Base-by-base conservation (phyloP, 1,140 invertebrate genomes). In the Drosophila ercepeae region DNA sequence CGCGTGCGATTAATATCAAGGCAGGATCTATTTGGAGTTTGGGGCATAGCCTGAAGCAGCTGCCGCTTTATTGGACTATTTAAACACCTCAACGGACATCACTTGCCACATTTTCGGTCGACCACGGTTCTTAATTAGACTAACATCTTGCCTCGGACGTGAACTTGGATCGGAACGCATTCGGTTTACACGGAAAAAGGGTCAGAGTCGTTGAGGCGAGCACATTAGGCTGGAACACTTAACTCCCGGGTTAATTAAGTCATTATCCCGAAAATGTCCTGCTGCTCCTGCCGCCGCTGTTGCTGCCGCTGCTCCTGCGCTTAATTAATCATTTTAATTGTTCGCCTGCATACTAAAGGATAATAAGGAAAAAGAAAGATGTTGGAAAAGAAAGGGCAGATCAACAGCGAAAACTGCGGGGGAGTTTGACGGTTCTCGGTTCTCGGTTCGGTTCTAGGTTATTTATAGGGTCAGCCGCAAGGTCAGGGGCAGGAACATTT, bases 311-410 rank as follows among this genome's bases (percentile, higher is more conserved):
- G 57, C 69, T 72, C 27, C 71, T 63, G 34, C 72, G 61, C 76
- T 60, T 88, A 84, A 84, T 84, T 84, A 84, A 84, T 84, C 81
- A 84, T 81, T 84, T 84, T 84, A 84, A 84, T 84, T 86, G 81
- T 86, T 53, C 67, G 13, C 25, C 51, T 41, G 44, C 23, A 48
- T 69, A 48, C 52, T 49, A n/a, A 44, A 68, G 61, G 64, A 67
- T 44, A 67, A 53, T 45, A 48, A 18, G 14, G 7, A 55, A 34
- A 4, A 9, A 3, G n/a, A 1, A 18, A 41, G 23, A n/a, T 34
- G 14, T 16, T 18, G 41, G 44, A 21, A 36, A 13, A 49, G 57
- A 50, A 63, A 67, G 49, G 78, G 64, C 58, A 75, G 72, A 52
- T 45, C 52, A 49, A 46, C 58, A 53, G 49, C 13, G 16, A 36